Evolutionary conservation across 2,797 vertebrate genomes (phyloP).

Genomic region (Hafferia zeledoni): DNA sequence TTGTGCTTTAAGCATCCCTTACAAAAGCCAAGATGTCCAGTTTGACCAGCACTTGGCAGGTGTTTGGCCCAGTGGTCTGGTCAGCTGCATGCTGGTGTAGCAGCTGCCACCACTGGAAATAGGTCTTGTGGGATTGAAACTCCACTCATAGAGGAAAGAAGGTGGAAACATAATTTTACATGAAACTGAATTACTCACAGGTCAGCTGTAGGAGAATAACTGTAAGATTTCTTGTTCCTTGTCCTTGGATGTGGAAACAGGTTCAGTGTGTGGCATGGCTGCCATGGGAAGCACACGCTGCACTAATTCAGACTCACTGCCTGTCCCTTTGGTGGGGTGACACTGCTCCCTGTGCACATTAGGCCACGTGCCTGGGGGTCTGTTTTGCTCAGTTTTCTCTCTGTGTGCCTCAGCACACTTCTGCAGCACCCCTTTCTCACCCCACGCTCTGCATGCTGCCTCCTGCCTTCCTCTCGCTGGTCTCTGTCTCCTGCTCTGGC

Average conservation of each 20-base stretch:
- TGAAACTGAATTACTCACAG: background rate
- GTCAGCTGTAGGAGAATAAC: background rate
- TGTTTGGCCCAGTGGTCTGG: background rate
- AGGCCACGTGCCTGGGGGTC: background rate
- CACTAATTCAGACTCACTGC: background rate
- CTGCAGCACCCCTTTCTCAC: background rate
- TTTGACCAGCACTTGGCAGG: background rate
- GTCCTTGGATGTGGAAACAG: background rate
- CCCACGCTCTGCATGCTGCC: background rate
- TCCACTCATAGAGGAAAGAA: background rate
- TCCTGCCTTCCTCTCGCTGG: background rate
- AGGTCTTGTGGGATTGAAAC: background rate
- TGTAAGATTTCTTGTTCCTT: background rate
- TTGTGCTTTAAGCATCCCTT: background rate
- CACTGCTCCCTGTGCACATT: accelerated
- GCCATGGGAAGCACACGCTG: background rate
- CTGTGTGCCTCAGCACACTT: background rate
- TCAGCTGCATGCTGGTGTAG: accelerated
- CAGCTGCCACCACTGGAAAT: background rate
- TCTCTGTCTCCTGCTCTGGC: background rate
- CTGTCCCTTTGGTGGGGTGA: background rate
- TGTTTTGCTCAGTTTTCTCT: background rate
- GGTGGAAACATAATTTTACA: background rate
- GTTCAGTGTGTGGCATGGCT: background rate
- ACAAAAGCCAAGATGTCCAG: background rate